Percentiles rank a stretch among this genome's conserved stretches.
Conservation (phyloP, 2,888 invertebrate species). For the Alviniconcha strummeri region DNA sequence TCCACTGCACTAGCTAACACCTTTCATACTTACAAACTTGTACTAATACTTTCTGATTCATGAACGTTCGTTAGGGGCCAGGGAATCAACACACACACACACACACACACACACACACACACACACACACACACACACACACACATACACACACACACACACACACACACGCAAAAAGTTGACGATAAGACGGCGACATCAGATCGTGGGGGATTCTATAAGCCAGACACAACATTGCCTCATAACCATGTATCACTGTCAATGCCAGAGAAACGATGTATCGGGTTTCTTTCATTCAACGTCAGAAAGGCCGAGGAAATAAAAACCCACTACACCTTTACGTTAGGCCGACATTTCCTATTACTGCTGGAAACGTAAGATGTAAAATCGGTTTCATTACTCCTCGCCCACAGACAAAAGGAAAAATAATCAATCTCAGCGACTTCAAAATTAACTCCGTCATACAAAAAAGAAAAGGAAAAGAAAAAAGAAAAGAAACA, state of each 20-base stretch:
- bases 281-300: not conserved
- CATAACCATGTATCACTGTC: conserved; percentile 11
- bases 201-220: no score
- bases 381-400: conserved; percentile 19
- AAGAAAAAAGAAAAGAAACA: not conserved
- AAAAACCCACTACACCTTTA: not conserved
- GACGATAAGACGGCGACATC: no score
- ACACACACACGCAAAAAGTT: not conserved
- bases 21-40: no score
- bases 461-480: not conserved
- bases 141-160: not conserved
- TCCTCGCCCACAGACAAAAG: conserved; percentile 1
- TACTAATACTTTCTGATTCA: no score
- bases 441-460: conserved; percentile 25
- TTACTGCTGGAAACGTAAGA: not conserved
- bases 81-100: no score
- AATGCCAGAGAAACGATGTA: not conserved
- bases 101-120: no score
- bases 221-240: not conserved
- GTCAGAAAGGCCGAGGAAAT: not conserved
- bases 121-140: not conserved
- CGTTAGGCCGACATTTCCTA: not conserved
- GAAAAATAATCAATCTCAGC: not conserved
- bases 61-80: no score
- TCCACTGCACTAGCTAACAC: no score